Percentiles rank a stretch among this genome's conserved stretches.
Evolutionary conservation across 2,113 vertebrate species (phyloP).

Genomic region (Neofelis nebulosa): DNA sequence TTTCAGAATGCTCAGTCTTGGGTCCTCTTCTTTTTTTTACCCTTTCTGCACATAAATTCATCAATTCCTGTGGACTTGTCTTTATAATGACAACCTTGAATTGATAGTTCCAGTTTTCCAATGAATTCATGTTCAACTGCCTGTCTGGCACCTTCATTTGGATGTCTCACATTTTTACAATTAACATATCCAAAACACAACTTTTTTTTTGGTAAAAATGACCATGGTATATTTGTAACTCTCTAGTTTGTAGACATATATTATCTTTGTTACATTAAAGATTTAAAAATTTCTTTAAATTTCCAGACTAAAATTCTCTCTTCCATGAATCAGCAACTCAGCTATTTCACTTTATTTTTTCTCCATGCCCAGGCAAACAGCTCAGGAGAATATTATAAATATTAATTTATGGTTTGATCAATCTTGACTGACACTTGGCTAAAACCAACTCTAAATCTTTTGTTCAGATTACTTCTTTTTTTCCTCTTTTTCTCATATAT

Average conservation of each 20-base stretch:
- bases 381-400: neutral
- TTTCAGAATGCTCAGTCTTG: neutral
- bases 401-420: neutral
- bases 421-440: neutral
- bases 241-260: neutral
- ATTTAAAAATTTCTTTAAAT: neutral
- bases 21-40: neutral
- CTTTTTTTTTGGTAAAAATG: neutral
- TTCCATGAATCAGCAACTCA: neutral
- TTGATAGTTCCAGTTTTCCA: neutral
- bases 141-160: neutral
- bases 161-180: neutral
- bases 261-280: neutral
- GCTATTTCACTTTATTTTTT: neutral
- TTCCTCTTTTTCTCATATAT: constrained; percentile 67
- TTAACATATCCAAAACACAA: neutral
- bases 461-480: neutral
- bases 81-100: neutral
- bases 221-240: neutral
- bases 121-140: neutral
- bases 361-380: neutral
- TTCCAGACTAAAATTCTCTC: neutral
- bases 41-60: neutral
- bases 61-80: neutral
- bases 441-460: neutral